Percentiles rank a stretch among this genome's conserved stretches.
Conservation (phyloP, 2,797 vertebrate genomes). For the Hybognathus amarus region DNA sequence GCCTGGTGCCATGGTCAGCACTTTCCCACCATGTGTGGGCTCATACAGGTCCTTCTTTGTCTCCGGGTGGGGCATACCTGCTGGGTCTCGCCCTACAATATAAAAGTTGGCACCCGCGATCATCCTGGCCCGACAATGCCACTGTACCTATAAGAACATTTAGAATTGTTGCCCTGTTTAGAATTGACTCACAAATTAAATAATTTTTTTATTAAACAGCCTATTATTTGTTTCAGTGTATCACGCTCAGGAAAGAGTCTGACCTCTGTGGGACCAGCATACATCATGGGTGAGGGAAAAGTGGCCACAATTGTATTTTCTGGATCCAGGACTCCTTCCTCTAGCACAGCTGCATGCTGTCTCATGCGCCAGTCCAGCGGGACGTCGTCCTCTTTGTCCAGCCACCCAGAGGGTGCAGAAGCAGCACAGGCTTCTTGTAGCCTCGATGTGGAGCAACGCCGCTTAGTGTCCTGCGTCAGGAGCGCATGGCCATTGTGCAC, state of each 20-base stretch:
- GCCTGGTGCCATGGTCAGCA: constrained; percentile 95
- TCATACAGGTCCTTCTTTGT: constrained; percentile 95
- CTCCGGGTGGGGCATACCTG: constrained; percentile 95
- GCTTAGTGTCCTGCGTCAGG: constrained; percentile 94
- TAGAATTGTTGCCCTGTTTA: neutral
- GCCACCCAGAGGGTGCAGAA: constrained; percentile 85
- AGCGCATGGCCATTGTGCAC: constrained; percentile 97
- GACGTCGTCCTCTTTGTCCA: constrained; percentile 88
- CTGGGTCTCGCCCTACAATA: constrained; percentile 96
- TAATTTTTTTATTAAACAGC: neutral
- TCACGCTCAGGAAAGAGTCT: neutral
- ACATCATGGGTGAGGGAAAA: constrained; percentile 98
- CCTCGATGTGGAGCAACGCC: constrained; percentile 86
- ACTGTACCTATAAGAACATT: constrained; percentile 86
- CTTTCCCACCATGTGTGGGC: constrained; percentile 91
- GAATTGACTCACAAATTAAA: neutral
- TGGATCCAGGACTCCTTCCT: constrained; percentile 86
- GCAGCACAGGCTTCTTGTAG: constrained; percentile 85
- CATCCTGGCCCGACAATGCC: constrained; percentile 97
- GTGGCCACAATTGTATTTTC: constrained; percentile 89
- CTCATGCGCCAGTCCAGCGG: constrained; percentile 86
- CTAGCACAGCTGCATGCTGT: constrained; percentile 84
- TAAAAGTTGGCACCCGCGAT: constrained; percentile 95
- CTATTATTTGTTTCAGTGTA: neutral
- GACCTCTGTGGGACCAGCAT: constrained; percentile 97